A percentile compares a stretch with the other conserved stretches of the same genome.
phyloP scores from a whole-genome alignment of 2,888 invertebrate species.

The Drosophila peninsularis region DNA sequence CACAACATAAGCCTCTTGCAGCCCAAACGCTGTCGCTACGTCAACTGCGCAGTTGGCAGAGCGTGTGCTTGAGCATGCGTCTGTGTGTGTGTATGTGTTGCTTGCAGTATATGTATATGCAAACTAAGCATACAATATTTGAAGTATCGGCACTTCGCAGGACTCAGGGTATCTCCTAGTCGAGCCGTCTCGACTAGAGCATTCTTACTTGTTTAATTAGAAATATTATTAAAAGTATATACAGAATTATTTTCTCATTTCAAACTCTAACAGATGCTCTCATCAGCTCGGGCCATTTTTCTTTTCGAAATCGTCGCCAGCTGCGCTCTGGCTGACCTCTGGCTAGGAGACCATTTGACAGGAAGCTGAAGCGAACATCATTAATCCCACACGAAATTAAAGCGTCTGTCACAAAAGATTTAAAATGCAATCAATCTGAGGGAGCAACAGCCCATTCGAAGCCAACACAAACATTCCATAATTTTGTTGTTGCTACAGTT shows the following conservation, averaged over 20 bases:
- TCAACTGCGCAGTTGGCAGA: no score
- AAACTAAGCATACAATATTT: no score
- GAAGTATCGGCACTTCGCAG: no score
- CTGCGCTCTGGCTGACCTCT: conserved; percentile 26
- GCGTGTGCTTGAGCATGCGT: no score
- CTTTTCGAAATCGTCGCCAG: conserved; percentile 24
- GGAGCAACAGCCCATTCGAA: conserved; percentile 44
- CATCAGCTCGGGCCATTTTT: conserved; percentile 2
- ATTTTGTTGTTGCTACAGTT: conserved; percentile 47
- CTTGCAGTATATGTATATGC: no score
- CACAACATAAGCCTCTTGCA: no score
- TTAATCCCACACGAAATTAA: conserved; percentile 70
- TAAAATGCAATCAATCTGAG: conserved; percentile 68
- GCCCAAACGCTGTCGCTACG: no score
- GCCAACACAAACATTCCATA: conserved; percentile 49
- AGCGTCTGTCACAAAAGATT: conserved; percentile 68
- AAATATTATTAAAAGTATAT: neutral
- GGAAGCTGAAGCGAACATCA: conserved; percentile 43
- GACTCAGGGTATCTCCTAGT: no score
- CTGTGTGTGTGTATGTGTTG: no score
- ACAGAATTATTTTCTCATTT: neutral
- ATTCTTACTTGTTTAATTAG: no score
- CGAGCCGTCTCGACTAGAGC: no score
- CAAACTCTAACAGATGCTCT: neutral
- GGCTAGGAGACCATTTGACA: conserved; percentile 14